phyloP scores from a whole-genome alignment of 1,140 invertebrate genomes.

The Drosophila takahashii region DNA sequence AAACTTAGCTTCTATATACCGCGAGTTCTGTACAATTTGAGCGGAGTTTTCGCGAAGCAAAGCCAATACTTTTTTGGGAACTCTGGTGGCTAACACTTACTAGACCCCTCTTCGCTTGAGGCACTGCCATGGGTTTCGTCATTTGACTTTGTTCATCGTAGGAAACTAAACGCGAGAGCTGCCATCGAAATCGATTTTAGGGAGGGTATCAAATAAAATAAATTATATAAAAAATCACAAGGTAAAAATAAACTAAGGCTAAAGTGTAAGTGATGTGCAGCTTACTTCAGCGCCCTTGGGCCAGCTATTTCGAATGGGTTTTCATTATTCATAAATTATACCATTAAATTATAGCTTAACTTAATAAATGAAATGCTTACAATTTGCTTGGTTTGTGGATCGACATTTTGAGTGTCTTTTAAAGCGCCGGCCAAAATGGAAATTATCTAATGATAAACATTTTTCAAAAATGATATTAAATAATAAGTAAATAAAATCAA shows the following conservation, averaged over 20 bases:
- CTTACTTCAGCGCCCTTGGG: slow-evolving; percentile 87
- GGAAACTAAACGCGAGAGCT: slow-evolving; percentile 76
- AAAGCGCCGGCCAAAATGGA: slow-evolving; percentile 87
- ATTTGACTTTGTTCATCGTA: slow-evolving; percentile 58
- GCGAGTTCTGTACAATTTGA: slow-evolving; percentile 46
- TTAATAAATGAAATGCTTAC: slow-evolving; percentile 86
- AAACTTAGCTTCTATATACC: slow-evolving; percentile 49
- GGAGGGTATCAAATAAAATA: slow-evolving; percentile 30
- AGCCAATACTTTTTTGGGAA: slow-evolving; percentile 36
- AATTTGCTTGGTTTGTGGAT: slow-evolving; percentile 86
- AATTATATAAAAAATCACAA: slow-evolving; percentile 29
- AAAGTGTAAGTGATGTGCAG: slow-evolving; percentile 27
- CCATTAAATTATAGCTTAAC: slow-evolving; percentile 45
- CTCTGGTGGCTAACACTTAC: slow-evolving; percentile 62
- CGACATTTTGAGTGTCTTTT: slow-evolving; percentile 86
- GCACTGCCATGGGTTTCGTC: slow-evolving; percentile 28
- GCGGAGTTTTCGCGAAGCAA: slow-evolving; percentile 58
- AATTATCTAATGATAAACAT: slow-evolving; percentile 60
- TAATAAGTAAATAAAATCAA: slow-evolving; percentile 45
- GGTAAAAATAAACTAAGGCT: slow-evolving; percentile 15
- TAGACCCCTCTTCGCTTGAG: slow-evolving; percentile 35
- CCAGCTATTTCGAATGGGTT: slow-evolving; percentile 67
- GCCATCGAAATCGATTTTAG: slow-evolving; percentile 13
- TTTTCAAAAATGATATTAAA: slow-evolving; percentile 40
- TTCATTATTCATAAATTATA: slow-evolving; percentile 43